These are phyloP conservation scores for Oreochromis niloticus DNA, from an alignment of 2,113 vertebrate genomes.

Conservation along the genomic window DNA sequence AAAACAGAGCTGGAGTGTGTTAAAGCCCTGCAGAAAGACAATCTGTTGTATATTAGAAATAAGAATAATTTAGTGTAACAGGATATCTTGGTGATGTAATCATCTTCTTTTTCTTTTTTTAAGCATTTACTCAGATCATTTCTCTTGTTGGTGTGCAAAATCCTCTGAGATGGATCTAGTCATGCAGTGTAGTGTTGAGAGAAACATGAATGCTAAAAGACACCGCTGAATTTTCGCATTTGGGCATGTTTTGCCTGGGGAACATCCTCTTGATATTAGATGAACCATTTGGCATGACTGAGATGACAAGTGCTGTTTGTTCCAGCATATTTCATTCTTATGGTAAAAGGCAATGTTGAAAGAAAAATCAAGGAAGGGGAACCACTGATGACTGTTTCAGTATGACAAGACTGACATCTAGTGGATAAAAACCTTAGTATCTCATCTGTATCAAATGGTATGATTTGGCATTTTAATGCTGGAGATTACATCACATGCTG, in stretches of 20 bases:
- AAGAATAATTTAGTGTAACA: not conserved
- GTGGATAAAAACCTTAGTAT: slow-evolving; percentile 16
- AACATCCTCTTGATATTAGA: not conserved
- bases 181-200: not conserved
- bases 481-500: not conserved
- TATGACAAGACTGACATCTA: slow-evolving; percentile 52
- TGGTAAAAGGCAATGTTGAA: not conserved
- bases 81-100: not conserved
- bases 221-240: not conserved
- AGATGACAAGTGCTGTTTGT: not conserved
- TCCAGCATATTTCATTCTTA: not conserved
- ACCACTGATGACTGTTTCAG: not conserved
- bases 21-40: not conserved
- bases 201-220: not conserved
- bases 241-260: not conserved
- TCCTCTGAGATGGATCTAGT: not conserved
- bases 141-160: not conserved
- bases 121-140: not conserved
- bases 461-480: not conserved
- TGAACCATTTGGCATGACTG: not conserved
- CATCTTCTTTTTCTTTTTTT: not conserved
- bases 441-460: not conserved
- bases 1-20: not conserved
- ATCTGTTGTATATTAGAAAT: not conserved
- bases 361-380: not conserved